Evolutionary conservation across 2,113 vertebrate genomes (phyloP).

Genomic region (Pangasianodon hypophthalmus): DNA sequence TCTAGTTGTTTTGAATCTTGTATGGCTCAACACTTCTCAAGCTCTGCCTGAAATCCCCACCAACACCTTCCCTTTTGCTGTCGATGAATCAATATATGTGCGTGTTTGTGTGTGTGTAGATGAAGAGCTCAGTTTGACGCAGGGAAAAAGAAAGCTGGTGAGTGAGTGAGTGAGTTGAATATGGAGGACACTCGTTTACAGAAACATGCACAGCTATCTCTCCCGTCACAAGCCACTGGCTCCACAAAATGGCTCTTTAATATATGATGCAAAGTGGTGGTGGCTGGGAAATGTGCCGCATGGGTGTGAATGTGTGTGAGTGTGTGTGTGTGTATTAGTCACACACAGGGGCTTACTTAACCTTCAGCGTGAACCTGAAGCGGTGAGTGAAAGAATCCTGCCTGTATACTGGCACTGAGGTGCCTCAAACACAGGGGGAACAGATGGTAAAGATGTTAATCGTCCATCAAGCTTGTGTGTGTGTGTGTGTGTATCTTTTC

Average conservation of each 20-base stretch:
- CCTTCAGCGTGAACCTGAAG: conserved; percentile 48
- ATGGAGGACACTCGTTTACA: conserved; percentile 42
- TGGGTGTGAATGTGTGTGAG: conserved; percentile 24
- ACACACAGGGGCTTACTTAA: conserved; percentile 47
- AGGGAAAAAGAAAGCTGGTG: not conserved
- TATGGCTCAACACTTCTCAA: not conserved
- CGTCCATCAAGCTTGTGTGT: conserved; percentile 49
- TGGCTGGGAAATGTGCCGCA: conserved; percentile 53
- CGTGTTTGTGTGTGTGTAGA: conserved; percentile 16
- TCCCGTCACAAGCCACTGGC: conserved; percentile 37
- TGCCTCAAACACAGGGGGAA: conserved; percentile 45
- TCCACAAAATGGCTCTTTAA: conserved; percentile 48
- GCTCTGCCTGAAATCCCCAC: conserved; percentile 8
- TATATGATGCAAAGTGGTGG: conserved; percentile 53
- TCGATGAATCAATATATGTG: conserved; percentile 43
- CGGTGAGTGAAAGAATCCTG: conserved; percentile 37
- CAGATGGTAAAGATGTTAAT: conserved; percentile 54
- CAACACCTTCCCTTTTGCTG: conserved; percentile 55
- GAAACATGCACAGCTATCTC: conserved; percentile 41
- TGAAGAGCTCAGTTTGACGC: conserved; percentile 38
- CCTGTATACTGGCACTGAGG: conserved; percentile 40
- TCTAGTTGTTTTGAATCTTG: not conserved
- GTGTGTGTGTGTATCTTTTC: conserved; percentile 11
- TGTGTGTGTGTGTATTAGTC: conserved; percentile 37
- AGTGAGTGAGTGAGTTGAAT: conserved; percentile 12